phyloP scores from a whole-genome alignment of 1,140 invertebrate species.

The Monochamus saltuarius region DNA sequence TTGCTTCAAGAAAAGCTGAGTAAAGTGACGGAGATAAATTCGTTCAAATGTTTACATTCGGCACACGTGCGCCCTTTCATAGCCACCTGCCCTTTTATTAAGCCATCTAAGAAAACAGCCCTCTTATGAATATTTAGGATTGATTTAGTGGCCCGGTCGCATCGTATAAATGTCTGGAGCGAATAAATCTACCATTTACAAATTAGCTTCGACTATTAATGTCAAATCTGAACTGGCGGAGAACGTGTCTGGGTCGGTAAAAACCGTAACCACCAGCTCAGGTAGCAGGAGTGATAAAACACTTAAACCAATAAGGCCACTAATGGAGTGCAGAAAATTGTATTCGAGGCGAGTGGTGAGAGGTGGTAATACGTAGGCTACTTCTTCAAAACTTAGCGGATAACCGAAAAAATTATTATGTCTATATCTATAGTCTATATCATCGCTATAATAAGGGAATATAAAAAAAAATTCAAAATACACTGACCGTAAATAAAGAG shows the following conservation, averaged over 20 bases:
- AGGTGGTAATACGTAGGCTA: too few relatives aligned
- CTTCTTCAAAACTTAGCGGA: too few relatives aligned
- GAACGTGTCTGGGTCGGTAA: too few relatives aligned
- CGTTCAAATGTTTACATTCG: conserved; percentile 21
- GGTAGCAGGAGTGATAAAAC: conserved; percentile 11
- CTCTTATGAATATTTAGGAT: conserved; percentile 4
- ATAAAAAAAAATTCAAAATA: too few relatives aligned
- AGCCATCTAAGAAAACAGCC: not conserved
- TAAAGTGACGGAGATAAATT: conserved; percentile 28
- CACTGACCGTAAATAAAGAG: too few relatives aligned
- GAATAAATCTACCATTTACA: too few relatives aligned
- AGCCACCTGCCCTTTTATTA: conserved; percentile 21
- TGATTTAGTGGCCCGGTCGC: conserved; percentile 14
- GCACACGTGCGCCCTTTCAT: conserved; percentile 20
- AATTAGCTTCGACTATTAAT: not conserved
- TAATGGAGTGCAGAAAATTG: not conserved
- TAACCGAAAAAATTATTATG: too few relatives aligned
- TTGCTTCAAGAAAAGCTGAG: conserved; percentile 30
- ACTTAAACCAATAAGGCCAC: not conserved
- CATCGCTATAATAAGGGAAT: too few relatives aligned
- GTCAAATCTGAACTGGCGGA: not conserved
- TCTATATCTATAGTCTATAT: too few relatives aligned
- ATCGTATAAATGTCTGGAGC: not conserved
- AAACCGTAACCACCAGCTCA: not conserved
- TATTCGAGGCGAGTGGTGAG: too few relatives aligned